Conservation (phyloP, 2,797 vertebrate species). For the Typhlichthys subterraneus region DNA sequence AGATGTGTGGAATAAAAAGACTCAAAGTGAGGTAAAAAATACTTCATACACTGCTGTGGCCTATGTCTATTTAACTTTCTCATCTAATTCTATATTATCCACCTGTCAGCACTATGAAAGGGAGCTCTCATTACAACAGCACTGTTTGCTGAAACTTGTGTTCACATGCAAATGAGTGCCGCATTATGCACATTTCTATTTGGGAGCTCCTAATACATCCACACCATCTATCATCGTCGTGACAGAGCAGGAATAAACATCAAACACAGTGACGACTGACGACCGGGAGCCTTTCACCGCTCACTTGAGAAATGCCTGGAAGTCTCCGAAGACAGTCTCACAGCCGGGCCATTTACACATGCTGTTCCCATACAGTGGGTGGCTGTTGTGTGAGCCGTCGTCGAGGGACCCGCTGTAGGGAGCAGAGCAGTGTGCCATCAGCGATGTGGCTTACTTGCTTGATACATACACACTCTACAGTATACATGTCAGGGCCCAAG, state of each 20-base stretch:
- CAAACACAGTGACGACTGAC: neutral
- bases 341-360: constrained; percentile 99
- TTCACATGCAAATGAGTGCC: no score
- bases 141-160: neutral
- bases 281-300: constrained; percentile 41
- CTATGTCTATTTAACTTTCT: neutral
- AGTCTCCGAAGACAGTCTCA: constrained; percentile 94
- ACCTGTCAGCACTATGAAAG: neutral
- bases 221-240: neutral
- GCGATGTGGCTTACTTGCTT: neutral
- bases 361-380: constrained; percentile 93
- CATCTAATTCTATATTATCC: neutral
- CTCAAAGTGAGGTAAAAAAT: no score
- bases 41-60: no score
- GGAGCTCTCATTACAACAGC: neutral
- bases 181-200: neutral
- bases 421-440: neutral
- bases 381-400: constrained; percentile 85
- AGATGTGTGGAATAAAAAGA: no score
- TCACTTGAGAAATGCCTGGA: constrained; percentile 97
- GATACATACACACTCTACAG: neutral
- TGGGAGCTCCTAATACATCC: neutral
- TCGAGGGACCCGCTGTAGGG: constrained; percentile 82
- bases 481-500: constrained; percentile 1
- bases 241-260: neutral